phyloP scores from a whole-genome alignment of 92 coral and sea anemone genomes.

The Paragorgia papillata region DNA sequence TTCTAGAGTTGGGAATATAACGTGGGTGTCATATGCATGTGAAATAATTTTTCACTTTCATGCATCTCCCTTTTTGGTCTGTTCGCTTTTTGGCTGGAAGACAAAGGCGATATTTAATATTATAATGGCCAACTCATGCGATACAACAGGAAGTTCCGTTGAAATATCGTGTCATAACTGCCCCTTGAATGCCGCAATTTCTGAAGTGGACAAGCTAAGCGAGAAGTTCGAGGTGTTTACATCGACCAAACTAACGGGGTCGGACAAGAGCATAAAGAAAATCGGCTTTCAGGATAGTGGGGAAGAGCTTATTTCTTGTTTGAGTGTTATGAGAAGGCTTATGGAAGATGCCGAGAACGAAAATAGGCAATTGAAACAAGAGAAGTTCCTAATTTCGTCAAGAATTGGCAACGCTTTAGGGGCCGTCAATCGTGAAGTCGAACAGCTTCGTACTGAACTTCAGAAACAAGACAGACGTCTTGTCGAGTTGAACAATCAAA shows the following conservation, averaged over 20 bases:
- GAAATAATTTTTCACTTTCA: not conserved
- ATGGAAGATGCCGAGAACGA: conserved; percentile 98
- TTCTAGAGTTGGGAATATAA: no score
- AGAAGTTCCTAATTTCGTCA: conserved; percentile 84
- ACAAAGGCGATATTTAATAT: conserved; percentile 16
- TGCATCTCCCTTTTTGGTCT: not conserved
- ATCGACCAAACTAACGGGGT: conserved; percentile 39
- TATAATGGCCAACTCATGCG: conserved; percentile 26
- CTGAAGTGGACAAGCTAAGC: conserved; percentile 66
- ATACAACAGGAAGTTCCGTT: conserved; percentile 12
- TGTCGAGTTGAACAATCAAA: conserved; percentile 65
- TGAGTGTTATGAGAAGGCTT: conserved; percentile 92
- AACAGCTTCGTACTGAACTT: conserved; percentile 84
- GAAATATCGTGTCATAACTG: conserved; percentile 17
- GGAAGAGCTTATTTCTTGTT: conserved; percentile 87
- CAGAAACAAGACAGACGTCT: conserved; percentile 91
- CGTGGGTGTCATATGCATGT: not conserved
- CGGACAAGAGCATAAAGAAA: conserved; percentile 40
- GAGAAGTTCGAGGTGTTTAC: conserved; percentile 77
- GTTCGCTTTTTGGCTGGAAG: conserved; percentile 2
- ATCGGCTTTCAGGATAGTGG: conserved; percentile 71
- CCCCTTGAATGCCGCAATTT: conserved; percentile 55
- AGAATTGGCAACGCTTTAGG: conserved; percentile 84
- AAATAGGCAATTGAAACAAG: conserved; percentile 89
- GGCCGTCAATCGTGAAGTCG: conserved; percentile 94